These are phyloP conservation scores for Nothura maculosa DNA, from an alignment of 2,797 vertebrate species.

Conservation along the genomic window DNA sequence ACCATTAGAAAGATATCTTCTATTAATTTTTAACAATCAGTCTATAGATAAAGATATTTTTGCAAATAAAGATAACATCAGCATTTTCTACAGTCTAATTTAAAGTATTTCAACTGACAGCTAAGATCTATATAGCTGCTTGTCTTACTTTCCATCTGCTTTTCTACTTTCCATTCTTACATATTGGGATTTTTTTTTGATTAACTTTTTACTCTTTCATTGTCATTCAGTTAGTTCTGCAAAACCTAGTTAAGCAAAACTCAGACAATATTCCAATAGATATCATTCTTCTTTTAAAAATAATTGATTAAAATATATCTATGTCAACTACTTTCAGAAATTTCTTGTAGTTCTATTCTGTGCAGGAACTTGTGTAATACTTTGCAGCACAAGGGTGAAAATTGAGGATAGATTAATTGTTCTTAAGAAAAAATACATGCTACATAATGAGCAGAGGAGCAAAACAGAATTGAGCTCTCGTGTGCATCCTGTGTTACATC, in stretches of 20 bases:
- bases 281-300: neutral
- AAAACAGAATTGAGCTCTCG: neutral
- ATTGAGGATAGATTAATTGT: neutral
- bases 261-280: neutral
- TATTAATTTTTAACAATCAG: slow-evolving; percentile 10
- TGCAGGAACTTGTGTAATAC: neutral
- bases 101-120: neutral
- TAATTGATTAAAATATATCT: neutral
- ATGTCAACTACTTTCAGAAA: neutral
- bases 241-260: neutral
- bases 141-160: neutral
- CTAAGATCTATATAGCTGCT: neutral
- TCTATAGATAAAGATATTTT: neutral
- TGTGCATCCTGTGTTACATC: neutral
- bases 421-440: neutral
- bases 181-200: neutral
- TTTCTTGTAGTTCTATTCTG: neutral
- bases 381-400: neutral
- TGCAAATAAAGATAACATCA: neutral
- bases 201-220: neutral
- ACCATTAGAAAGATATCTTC: neutral
- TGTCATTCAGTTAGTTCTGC: neutral
- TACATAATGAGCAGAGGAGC: neutral
- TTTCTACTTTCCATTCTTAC: neutral
- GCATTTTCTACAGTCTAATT: neutral